Conservation (phyloP, 2,113 vertebrate genomes). For the Melanerpes aurifrons region DNA sequence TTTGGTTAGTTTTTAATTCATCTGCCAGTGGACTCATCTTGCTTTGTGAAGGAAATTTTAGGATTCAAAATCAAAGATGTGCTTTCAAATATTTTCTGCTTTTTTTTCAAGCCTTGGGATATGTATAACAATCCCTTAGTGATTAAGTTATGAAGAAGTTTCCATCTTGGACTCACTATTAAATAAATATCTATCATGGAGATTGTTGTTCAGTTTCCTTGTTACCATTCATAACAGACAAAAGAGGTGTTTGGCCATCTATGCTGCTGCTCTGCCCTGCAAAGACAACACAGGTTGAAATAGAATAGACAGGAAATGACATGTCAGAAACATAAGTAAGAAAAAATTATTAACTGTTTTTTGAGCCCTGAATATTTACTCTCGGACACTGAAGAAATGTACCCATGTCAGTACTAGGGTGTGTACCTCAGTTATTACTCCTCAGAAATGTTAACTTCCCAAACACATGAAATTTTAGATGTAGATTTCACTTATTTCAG, state of each 20-base stretch:
- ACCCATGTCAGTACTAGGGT: neutral
- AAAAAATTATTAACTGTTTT: neutral
- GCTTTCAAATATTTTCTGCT: neutral
- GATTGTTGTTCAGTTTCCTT: neutral
- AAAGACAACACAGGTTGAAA: neutral
- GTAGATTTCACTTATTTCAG: constrained; percentile 18
- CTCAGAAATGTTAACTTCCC: constrained; percentile 26
- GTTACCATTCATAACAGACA: neutral
- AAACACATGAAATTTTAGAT: neutral
- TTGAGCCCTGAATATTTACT: constrained; percentile 33
- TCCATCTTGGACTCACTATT: neutral
- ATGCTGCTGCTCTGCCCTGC: neutral
- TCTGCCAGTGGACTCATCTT: neutral
- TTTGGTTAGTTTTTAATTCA: neutral
- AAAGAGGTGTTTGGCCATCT: neutral
- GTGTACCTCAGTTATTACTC: constrained; percentile 1
- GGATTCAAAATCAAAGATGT: neutral
- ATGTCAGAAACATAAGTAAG: neutral
- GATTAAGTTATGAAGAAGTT: neutral
- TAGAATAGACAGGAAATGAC: neutral
- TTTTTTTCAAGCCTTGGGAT: neutral
- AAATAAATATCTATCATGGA: neutral
- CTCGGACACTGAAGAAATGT: neutral
- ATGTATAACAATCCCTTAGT: neutral
- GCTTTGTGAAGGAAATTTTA: neutral